Conservation (phyloP, 2,113 vertebrate genomes). For the Cairina moschata region DNA sequence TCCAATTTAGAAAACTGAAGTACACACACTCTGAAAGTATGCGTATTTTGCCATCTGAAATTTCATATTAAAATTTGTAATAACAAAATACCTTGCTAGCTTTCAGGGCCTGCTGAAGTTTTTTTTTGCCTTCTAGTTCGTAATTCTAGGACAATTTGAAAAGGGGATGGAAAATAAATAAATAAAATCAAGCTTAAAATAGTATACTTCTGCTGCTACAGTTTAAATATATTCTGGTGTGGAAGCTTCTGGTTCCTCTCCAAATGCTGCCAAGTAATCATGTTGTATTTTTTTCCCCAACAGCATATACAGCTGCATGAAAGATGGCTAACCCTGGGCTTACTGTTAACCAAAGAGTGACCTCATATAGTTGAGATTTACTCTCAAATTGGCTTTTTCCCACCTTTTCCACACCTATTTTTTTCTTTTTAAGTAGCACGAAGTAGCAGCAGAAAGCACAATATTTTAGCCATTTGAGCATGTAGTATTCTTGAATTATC, state of each 20-base stretch:
- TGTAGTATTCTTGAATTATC: constrained; percentile 63
- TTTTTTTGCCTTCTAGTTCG: neutral
- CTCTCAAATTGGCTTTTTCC: constrained; percentile 35
- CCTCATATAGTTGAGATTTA: constrained; percentile 44
- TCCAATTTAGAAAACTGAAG: constrained; percentile 76
- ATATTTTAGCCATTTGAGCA: constrained; percentile 70
- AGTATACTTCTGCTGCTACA: neutral
- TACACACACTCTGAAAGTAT: neutral
- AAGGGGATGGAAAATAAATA: neutral
- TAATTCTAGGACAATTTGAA: neutral
- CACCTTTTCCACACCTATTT: constrained; percentile 26
- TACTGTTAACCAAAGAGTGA: constrained; percentile 62
- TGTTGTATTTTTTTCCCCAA: neutral
- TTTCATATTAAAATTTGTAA: constrained; percentile 55
- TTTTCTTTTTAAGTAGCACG: constrained; percentile 40
- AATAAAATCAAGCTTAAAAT: neutral
- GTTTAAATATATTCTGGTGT: neutral
- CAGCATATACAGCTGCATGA: neutral
- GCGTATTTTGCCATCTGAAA: constrained; percentile 68
- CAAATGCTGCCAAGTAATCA: neutral
- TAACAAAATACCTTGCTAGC: constrained; percentile 30
- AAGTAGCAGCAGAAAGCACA: constrained; percentile 67
- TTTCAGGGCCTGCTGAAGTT: neutral
- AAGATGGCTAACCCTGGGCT: constrained; percentile 28
- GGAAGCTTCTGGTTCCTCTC: neutral